A percentile compares a stretch with the other conserved stretches of the same genome.
phyloP scores from a whole-genome alignment of 2,113 vertebrate genomes.

The Cercocebus atys region DNA sequence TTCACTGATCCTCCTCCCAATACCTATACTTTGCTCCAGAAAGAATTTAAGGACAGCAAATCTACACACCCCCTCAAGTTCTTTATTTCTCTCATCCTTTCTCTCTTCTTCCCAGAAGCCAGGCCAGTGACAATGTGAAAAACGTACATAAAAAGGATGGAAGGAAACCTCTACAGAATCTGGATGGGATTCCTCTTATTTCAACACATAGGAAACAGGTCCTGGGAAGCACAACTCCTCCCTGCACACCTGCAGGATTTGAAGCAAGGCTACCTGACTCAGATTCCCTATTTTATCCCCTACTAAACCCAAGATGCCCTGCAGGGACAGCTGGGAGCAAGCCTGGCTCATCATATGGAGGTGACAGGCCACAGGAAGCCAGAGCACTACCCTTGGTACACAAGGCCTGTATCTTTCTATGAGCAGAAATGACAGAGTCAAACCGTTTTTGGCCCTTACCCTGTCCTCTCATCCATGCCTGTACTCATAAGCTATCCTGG shows the following conservation, averaged over 20 bases:
- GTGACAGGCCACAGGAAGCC: not conserved
- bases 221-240: not conserved
- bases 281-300: not conserved
- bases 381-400: not conserved
- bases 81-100: not conserved
- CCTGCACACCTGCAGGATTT: not conserved
- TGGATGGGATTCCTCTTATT: not conserved
- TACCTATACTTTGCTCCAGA: constrained; percentile 36
- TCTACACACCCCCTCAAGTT: not conserved
- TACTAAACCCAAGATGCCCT: constrained; percentile 19
- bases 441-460: not conserved
- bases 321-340: not conserved
- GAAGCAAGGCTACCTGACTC: constrained; percentile 28
- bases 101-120: not conserved
- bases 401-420: not conserved
- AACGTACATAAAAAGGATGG: not conserved
- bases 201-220: not conserved
- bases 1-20: not conserved
- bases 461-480: not conserved
- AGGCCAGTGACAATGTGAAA: not conserved
- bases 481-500: not conserved
- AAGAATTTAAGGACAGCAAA: constrained; percentile 36
- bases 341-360: not conserved
- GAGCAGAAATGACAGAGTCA: not conserved
- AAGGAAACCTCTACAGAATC: not conserved